phyloP scores from a whole-genome alignment of 2,888 invertebrate species.

The Caenorhabditis doughertyi region DNA sequence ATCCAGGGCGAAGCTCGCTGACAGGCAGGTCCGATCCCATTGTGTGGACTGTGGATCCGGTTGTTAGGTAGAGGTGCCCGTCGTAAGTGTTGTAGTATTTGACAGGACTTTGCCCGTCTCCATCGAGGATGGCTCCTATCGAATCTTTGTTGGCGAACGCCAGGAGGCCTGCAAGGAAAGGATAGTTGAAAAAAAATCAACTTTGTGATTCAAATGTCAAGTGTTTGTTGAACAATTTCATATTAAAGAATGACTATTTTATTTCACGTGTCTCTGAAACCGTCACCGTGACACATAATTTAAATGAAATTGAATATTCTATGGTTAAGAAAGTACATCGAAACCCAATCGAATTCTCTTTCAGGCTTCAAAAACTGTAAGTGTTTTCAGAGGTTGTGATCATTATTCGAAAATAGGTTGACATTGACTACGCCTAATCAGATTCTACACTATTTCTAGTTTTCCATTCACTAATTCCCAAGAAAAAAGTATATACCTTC shows the following conservation, averaged over 20 bases:
- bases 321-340: conserved; percentile 18
- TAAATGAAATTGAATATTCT: conserved; percentile 50
- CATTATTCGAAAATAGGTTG: not conserved
- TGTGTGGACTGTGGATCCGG: conserved; percentile 95
- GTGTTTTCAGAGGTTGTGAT: conserved; percentile 1
- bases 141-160: conserved; percentile 98
- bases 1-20: no score
- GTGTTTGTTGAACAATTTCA: not conserved
- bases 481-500: conserved; percentile 82
- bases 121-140: conserved; percentile 89
- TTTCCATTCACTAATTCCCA: conserved; percentile 16
- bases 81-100: conserved; percentile 89
- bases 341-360: not conserved
- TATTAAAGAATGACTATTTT: conserved; percentile 11
- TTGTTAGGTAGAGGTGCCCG: conserved; percentile 97
- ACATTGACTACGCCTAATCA: not conserved
- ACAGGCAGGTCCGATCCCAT: conserved; percentile 92
- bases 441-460: not conserved
- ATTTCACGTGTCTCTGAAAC: conserved; percentile 42
- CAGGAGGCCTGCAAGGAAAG: conserved; percentile 88
- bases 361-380: not conserved
- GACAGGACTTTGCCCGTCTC: conserved; percentile 96
- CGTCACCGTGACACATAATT: conserved; percentile 27
- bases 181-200: not conserved
- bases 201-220: conserved; percentile 50